A percentile compares a stretch with the other conserved stretches of the same genome.
phyloP scores from a whole-genome alignment of 2,888 invertebrate genomes.

The Pedicia rivosa region DNA sequence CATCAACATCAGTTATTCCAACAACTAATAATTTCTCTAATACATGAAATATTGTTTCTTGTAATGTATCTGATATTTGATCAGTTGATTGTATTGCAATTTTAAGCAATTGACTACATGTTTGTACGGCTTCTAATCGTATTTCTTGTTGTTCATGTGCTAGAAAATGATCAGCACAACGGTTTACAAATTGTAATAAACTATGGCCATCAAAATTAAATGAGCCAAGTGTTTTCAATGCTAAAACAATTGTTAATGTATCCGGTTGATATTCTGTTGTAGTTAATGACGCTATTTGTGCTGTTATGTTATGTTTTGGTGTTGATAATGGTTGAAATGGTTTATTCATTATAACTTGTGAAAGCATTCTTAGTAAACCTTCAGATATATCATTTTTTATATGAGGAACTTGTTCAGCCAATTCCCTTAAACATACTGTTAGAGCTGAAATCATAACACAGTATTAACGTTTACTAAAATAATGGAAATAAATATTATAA shows the following conservation, averaged over 20 bases:
- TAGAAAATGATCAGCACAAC: conserved; percentile 84
- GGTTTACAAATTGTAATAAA: conserved; percentile 76
- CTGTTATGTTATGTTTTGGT: conserved; percentile 39
- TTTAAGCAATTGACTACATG: conserved; percentile 76
- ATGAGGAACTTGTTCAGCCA: conserved; percentile 74
- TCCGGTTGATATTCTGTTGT: conserved; percentile 39
- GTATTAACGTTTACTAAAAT: no score
- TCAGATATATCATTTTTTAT: conserved; percentile 84
- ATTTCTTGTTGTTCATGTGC: conserved; percentile 85
- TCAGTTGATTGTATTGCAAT: conserved; percentile 53
- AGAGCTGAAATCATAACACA: no score
- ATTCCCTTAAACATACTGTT: conserved; percentile 78
- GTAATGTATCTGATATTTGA: conserved; percentile 62
- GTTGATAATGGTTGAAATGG: conserved; percentile 46
- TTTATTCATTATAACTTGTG: conserved; percentile 78
- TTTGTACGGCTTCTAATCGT: conserved; percentile 84
- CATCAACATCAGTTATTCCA: conserved; percentile 89
- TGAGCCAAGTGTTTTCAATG: conserved; percentile 79
- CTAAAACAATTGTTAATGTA: conserved; percentile 73
- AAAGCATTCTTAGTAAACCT: conserved; percentile 81
- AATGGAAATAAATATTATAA: no score
- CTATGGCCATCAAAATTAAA: conserved; percentile 87
- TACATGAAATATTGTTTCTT: conserved; percentile 79
- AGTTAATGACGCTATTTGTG: conserved; percentile 26
- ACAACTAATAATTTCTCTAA: conserved; percentile 80